Evolutionary conservation across 2,113 vertebrate species (phyloP).

Genomic region (Thamnaconus septentrionalis): DNA sequence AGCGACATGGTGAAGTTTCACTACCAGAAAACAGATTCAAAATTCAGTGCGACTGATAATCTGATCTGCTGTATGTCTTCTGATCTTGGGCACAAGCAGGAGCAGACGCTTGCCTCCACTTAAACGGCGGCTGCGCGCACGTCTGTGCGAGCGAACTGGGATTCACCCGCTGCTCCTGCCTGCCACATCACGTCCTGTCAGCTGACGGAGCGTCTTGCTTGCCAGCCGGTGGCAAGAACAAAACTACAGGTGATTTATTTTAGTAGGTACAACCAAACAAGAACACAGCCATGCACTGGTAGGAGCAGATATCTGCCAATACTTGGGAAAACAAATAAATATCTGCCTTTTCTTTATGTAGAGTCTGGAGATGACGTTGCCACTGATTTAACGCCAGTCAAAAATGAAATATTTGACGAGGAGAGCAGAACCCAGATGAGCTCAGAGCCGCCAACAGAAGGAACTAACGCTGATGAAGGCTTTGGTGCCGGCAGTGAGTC

Average conservation of each 20-base stretch:
- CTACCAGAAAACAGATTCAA: neutral
- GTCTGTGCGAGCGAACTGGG: slow-evolving; percentile 82
- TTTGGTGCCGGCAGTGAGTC: neutral
- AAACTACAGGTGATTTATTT: slow-evolving; percentile 56
- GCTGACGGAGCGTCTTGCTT: slow-evolving; percentile 73
- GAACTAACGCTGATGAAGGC: slow-evolving; percentile 13
- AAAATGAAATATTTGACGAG: slow-evolving; percentile 43
- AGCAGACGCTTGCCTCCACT: slow-evolving; percentile 78
- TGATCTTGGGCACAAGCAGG: slow-evolving; percentile 58
- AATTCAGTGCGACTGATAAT: no score
- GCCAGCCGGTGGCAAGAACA: slow-evolving; percentile 26
- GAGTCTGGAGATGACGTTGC: slow-evolving; percentile 50
- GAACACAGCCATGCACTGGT: no score
- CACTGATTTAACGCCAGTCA: slow-evolving; percentile 10
- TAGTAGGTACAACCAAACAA: neutral
- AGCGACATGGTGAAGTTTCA: neutral
- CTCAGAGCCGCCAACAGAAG: neutral
- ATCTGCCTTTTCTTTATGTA: slow-evolving; percentile 7
- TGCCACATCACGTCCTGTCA: slow-evolving; percentile 64
- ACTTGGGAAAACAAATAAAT: no score
- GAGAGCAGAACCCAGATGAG: slow-evolving; percentile 31
- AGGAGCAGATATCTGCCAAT: no score
- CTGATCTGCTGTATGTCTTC: neutral
- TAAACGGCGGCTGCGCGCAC: slow-evolving; percentile 85
- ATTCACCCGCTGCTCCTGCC: slow-evolving; percentile 75